Evolutionary conservation across 2,888 invertebrate genomes (phyloP), one percentile per base, ranked within the genome.

Genomic region (Amphiduros pacificus): DNA sequence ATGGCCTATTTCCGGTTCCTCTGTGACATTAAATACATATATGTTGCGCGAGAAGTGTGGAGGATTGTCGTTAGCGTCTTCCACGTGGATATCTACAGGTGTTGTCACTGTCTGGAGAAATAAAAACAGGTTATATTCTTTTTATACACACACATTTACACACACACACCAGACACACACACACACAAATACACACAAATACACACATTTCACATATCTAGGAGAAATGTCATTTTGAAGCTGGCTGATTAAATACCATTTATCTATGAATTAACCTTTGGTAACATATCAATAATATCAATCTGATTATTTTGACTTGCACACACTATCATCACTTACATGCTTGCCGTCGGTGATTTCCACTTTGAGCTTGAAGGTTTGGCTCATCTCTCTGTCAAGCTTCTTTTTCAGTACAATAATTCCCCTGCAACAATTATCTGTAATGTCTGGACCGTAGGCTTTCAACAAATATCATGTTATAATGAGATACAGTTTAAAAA

Each of bases 11-110:
- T 44, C 41, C 0, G 57, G 63, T 50, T 71, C 55, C 58, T 71
- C 71, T 24, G 51, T 32, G 24, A 71, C 27, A 1, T 17, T 52
- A 50, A 69, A 66, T 24, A 55, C 60, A 54, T 63, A 71, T 1
- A 41, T 55, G n/a, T 59, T 52, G 49, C 59, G 59, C 27, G 24
- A 48, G 55, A 71, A 71, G 11, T 27, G 55, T 14, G 71, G 71
- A 2, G 50, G 48, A 50, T 71, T 67, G 59, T 71, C 71, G 44
- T 71, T 71, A 6, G 57, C 55, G 48, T 71, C 70, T 2, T 60
- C 44, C n/a, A 71, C 63, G 26, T 41, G 49, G 6, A 71, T 53
- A 11, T 40, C 41, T 20, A 70, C 55, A 11, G 44, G 51, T 2
- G 64, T 61, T 11, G 58, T 59, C 22, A 49, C 62, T 29, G 48